Base-by-base conservation (phyloP, 2,113 vertebrate species). In the Panthera uncia region DNA sequence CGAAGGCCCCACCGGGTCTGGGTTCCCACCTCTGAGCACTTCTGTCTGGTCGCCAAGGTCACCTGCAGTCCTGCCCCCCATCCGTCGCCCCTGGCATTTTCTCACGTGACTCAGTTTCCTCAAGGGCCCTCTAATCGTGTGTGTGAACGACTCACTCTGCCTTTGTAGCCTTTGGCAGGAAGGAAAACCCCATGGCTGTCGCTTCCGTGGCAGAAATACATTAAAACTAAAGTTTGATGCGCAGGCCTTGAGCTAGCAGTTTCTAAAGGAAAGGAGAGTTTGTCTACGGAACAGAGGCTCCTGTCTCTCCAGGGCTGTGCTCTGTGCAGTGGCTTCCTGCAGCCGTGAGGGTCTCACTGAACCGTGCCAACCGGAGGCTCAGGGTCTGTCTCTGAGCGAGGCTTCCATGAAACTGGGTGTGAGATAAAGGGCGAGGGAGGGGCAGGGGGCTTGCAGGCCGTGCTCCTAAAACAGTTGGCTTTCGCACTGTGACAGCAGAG, bases 1-100 rank as follows among this genome's bases (percentile, higher is more conserved):
- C 3, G 0, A 4, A 38, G 25, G 29, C 10, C 38, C 65, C 0
- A 0, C 25, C n/a, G 19, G 52, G 36, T 73, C 36, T 14, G 1
- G 6, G 8, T 18, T 38, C 69, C 36, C 25, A 4, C 15, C 19
- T n/a, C 23, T 2, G 11, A 14, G 48, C 45, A 36, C 41, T 12
- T 0, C 7, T 2, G 14, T 23, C 1, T 0, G 16, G 15, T 71
- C 50, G 12, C 5, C 19, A 1, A 1, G 0, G 21, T 31, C 15
- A 10, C n/a, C 78, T 12, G 83, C 65, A 4, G 4, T 10, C 45
- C 16, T 25, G 9, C 2, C 18, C 38, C 12, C 9, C 12, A 0
- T 0, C 13, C 73, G 4, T 33, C 38, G 33, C 36, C 57, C 15
- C 7, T 0, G 23, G 36, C 33, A 41, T 7, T 13, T 38, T 33